Percentiles rank a stretch among this genome's conserved stretches.
Conservation (phyloP, 1,140 invertebrate genomes). For the Meloidogyne floridensis region DNA sequence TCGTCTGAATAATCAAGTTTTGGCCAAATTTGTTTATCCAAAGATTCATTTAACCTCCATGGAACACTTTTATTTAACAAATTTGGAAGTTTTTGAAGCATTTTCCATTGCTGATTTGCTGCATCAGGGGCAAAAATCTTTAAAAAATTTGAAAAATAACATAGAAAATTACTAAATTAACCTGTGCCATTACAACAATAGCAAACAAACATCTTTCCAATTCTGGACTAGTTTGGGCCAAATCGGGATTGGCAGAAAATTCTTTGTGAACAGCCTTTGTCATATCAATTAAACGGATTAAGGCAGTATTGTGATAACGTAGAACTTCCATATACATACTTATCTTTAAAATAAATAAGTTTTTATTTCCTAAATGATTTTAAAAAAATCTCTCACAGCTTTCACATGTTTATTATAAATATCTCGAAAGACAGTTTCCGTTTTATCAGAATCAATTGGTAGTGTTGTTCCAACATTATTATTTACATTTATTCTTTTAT, state of each 20-base stretch:
- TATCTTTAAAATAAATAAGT: constrained; percentile 6
- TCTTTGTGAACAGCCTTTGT: constrained; percentile 49
- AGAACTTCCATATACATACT: constrained; percentile 48
- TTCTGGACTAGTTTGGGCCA: constrained; percentile 46
- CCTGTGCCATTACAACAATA: constrained; percentile 61
- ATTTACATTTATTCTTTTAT: constrained; percentile 22
- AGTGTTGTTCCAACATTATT: constrained; percentile 3
- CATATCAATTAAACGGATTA: constrained; percentile 51
- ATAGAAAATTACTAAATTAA: constrained; percentile 19
- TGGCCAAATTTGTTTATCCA: constrained; percentile 53
- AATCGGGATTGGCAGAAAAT: not conserved
- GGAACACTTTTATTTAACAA: constrained; percentile 11
- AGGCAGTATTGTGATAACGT: constrained; percentile 58
- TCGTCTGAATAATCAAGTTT: constrained; percentile 47
- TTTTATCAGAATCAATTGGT: constrained; percentile 15
- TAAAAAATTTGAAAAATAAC: not conserved
- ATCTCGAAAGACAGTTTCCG: constrained; percentile 43
- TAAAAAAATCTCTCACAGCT: constrained; percentile 37
- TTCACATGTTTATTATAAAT: constrained; percentile 57
- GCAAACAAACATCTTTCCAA: constrained; percentile 57
- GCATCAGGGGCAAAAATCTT: constrained; percentile 58
- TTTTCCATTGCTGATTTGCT: constrained; percentile 54
- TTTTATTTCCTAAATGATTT: not conserved
- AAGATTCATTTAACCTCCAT: constrained; percentile 24
- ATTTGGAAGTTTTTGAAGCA: constrained; percentile 22